These are phyloP conservation scores for Scomber japonicus DNA, from an alignment of 2,113 vertebrate species.

Conservation along the genomic window DNA sequence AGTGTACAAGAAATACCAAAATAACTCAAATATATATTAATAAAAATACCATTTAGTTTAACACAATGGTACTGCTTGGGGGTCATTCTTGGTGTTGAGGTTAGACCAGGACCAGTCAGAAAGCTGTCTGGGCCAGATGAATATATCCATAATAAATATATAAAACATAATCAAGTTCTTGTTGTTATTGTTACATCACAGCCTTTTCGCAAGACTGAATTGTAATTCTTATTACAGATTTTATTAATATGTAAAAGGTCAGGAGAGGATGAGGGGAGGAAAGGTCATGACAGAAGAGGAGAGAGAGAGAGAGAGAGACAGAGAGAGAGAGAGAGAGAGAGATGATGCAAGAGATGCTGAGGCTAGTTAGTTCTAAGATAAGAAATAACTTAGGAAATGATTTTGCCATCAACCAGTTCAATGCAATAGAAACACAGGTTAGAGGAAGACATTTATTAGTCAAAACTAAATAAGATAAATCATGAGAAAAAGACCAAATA, in stretches of 20 bases:
- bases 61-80: not conserved
- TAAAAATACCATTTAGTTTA: no score
- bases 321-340: slow-evolving; percentile 26
- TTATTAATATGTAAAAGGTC: slow-evolving; percentile 40
- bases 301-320: slow-evolving; percentile 13
- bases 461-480: no score
- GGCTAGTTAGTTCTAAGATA: slow-evolving; percentile 34
- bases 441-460: no score
- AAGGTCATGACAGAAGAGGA: slow-evolving; percentile 7
- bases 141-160: not conserved
- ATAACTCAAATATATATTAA: no score
- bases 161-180: not conserved
- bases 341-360: slow-evolving; percentile 3
- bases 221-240: not conserved
- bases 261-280: slow-evolving; percentile 8
- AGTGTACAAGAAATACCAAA: no score
- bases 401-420: no score
- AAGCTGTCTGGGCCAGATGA: not conserved
- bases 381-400: no score
- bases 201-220: no score
- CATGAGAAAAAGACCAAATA: no score
- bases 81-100: not conserved
- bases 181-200: not conserved
- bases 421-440: no score
- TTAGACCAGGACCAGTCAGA: not conserved